phyloP scores from a whole-genome alignment of 2,888 invertebrate genomes.

The Sericinus montela region DNA sequence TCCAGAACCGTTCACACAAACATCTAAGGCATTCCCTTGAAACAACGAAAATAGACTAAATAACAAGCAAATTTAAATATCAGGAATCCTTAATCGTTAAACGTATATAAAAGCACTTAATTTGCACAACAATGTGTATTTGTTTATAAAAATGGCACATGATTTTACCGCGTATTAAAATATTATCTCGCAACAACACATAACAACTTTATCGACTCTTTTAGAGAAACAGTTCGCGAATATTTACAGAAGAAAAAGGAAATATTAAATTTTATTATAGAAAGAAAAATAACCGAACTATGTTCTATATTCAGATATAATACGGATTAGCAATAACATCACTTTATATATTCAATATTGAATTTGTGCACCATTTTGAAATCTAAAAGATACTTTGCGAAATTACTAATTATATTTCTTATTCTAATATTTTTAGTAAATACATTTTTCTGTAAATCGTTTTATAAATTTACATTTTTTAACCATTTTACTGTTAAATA shows the following conservation, averaged over 20 bases:
- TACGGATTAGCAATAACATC: slow-evolving; percentile 39
- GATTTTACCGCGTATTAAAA: slow-evolving; percentile 52
- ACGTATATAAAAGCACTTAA: slow-evolving; percentile 46
- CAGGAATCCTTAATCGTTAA: slow-evolving; percentile 41
- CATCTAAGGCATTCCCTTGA: slow-evolving; percentile 26
- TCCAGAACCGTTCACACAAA: slow-evolving; percentile 46
- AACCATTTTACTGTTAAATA: slow-evolving; percentile 1
- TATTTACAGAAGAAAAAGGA: slow-evolving; percentile 61
- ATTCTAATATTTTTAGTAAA: slow-evolving; percentile 54
- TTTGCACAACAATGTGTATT: slow-evolving; percentile 52
- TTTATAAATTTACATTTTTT: slow-evolving; percentile 16
- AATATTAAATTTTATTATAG: slow-evolving; percentile 40
- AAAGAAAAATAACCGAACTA: slow-evolving; percentile 53
- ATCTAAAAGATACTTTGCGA: slow-evolving; percentile 58
- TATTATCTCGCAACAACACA: slow-evolving; percentile 57
- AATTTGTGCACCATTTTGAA: slow-evolving; percentile 70
- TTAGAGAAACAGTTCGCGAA: slow-evolving; percentile 35
- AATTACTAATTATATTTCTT: slow-evolving; percentile 42
- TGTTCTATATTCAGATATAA: slow-evolving; percentile 34
- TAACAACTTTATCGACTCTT: slow-evolving; percentile 44
- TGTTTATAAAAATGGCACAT: slow-evolving; percentile 69
- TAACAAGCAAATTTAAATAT: slow-evolving; percentile 78
- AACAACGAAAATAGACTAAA: slow-evolving; percentile 39
- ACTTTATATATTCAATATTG: slow-evolving; percentile 47
- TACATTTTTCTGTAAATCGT: slow-evolving; percentile 30